Base-by-base conservation (phyloP, 2,888 invertebrate species). In the Phrixothrix hirtus region DNA sequence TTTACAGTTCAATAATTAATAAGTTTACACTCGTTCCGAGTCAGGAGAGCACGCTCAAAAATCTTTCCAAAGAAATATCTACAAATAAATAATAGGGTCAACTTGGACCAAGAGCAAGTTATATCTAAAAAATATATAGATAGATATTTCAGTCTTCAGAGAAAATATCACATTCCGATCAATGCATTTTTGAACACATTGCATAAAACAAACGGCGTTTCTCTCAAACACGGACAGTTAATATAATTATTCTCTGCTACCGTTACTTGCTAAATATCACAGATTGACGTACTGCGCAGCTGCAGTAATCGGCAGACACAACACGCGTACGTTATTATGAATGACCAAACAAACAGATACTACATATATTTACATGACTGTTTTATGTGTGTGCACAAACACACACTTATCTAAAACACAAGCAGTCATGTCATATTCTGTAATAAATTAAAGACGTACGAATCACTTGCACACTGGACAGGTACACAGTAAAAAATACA, bases 91-190 rank as follows among this genome's bases (percentile, higher is more conserved):
- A 57, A 51, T 58, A 59, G 39, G 45, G 49, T 43, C 48, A 43
- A 26, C 21, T 7, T 25, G 26, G 49, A 45, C 49, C 53, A 57
- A 61, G 58, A 55, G 55, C 53, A 50, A 58, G 61, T 56, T 60
- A 63, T 62, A 61, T 65, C 63, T 69, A 69, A 69, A 72, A 72
- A 68, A 72, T 74, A 74, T 71, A 73, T 72, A 73, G 70, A 68
- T 71, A 72, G 65, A 65, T 72, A 72, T 73, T 74, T 78, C 78
- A 78, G 78, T 78, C 78, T 78, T 76, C 73, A 74, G 75, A 75
- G 75, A 75, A 76, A 77, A 77, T 78, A 78, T 78, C 78, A 78
- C 78, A 77, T 73, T 69, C 70, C 68, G 65, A 69, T 66, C 69
- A 72, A 70, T 59, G 55, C 55, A 59, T 58, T 45, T 45, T 49